Conservation (phyloP, 2,797 vertebrate genomes). For the Acanthopagrus latus region DNA sequence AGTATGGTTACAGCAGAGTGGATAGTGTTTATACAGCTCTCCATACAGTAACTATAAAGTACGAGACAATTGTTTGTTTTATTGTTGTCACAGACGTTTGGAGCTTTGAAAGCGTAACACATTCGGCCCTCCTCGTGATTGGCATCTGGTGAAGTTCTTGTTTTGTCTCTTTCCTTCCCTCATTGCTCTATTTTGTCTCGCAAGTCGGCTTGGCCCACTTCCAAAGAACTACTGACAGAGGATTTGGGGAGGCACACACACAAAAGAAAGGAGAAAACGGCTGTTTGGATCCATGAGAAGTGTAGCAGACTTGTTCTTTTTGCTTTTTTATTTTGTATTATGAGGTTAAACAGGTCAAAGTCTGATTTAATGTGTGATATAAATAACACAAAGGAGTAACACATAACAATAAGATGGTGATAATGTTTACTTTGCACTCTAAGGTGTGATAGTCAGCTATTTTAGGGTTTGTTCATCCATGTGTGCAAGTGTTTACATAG, state of each 20-base stretch:
- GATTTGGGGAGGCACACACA: slow-evolving; percentile 20
- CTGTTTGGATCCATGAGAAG: slow-evolving; percentile 29
- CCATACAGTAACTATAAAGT: slow-evolving; percentile 3
- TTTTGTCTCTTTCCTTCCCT: slow-evolving; percentile 13
- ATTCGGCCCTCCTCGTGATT: slow-evolving; percentile 10
- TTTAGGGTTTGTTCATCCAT: slow-evolving; percentile 30
- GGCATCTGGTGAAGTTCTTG: slow-evolving; percentile 38
- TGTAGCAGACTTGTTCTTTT: neutral
- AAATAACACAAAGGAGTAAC: slow-evolving; percentile 22
- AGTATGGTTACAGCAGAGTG: slow-evolving; percentile 6
- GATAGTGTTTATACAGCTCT: slow-evolving; percentile 25
- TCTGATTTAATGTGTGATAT: slow-evolving; percentile 47
- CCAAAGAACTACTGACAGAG: slow-evolving; percentile 55
- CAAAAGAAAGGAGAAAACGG: slow-evolving; percentile 3
- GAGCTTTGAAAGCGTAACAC: slow-evolving; percentile 15
- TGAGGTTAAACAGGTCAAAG: slow-evolving; percentile 30
- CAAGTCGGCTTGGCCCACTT: slow-evolving; percentile 49
- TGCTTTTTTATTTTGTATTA: neutral
- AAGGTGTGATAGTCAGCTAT: slow-evolving; percentile 13
- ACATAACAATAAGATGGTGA: neutral
- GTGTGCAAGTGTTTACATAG: slow-evolving; percentile 42
- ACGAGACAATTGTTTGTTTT: slow-evolving; percentile 38
- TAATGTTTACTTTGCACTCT: slow-evolving; percentile 16
- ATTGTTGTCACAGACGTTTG: slow-evolving; percentile 19
- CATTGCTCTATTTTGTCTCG: slow-evolving; percentile 20